Evolutionary conservation across 2,888 invertebrate genomes (phyloP).

Genomic region (Sarcophaga variegata): DNA sequence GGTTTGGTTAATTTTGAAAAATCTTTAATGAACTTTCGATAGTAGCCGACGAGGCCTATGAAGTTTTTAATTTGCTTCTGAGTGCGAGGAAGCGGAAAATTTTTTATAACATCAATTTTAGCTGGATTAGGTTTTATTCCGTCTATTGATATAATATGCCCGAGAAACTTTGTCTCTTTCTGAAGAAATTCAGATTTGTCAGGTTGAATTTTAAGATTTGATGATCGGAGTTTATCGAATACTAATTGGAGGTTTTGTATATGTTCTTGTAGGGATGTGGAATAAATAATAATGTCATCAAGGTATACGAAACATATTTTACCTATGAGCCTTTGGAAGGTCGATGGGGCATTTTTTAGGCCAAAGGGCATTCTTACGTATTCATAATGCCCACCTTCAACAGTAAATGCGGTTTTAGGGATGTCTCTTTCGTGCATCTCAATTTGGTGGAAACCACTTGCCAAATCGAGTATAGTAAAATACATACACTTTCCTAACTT

Average conservation of each 20-base stretch:
- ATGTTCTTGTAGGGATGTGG: slow-evolving; percentile 53
- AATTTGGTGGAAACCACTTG: slow-evolving; percentile 76
- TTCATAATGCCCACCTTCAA: slow-evolving; percentile 68
- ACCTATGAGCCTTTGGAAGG: slow-evolving; percentile 66
- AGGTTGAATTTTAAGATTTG: slow-evolving; percentile 42
- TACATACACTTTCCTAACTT: slow-evolving; percentile 70
- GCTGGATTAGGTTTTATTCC: slow-evolving; percentile 29
- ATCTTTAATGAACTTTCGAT: slow-evolving; percentile 60
- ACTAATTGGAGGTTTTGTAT: slow-evolving; percentile 62
- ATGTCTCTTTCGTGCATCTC: slow-evolving; percentile 70
- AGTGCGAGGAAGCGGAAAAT: slow-evolving; percentile 3
- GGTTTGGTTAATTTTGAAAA: slow-evolving; percentile 40
- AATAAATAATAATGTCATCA: slow-evolving; percentile 52
- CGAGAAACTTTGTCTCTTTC: slow-evolving; percentile 32
- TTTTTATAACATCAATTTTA: slow-evolving; percentile 28
- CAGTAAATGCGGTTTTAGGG: slow-evolving; percentile 70
- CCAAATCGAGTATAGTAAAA: slow-evolving; percentile 75
- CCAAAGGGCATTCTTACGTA: slow-evolving; percentile 68
- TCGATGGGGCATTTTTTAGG: slow-evolving; percentile 61
- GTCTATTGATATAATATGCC: slow-evolving; percentile 30
- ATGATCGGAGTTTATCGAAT: neutral
- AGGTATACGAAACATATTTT: slow-evolving; percentile 69
- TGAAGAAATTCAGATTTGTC: slow-evolving; percentile 37
- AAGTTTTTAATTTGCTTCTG: neutral
- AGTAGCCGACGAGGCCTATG: slow-evolving; percentile 17